phyloP scores from a whole-genome alignment of 2,797 vertebrate species.

The Typhlichthys eigenmanni region DNA sequence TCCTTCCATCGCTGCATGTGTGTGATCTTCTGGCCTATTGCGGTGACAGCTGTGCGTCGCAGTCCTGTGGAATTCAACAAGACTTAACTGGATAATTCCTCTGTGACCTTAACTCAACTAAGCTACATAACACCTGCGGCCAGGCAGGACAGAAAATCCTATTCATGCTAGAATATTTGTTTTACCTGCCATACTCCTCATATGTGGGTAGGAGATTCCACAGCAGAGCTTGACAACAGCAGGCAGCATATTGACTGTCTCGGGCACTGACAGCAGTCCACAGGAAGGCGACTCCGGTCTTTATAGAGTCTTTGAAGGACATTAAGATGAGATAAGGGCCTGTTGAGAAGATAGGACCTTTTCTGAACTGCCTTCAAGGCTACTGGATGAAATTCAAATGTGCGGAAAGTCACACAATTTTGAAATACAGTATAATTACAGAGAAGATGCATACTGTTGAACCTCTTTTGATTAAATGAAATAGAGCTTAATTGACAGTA shows the following conservation, averaged over 20 bases:
- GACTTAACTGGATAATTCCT: neutral
- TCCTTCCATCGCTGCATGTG: conserved; percentile 49
- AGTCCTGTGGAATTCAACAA: conserved; percentile 61
- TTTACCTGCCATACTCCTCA: conserved; percentile 77
- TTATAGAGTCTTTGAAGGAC: conserved; percentile 80
- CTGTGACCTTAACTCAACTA: neutral
- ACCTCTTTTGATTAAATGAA: too few relatives aligned
- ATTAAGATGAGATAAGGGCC: conserved; percentile 65
- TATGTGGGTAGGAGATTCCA: conserved; percentile 82
- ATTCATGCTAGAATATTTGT: neutral
- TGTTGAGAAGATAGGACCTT: conserved; percentile 57
- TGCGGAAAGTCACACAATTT: neutral
- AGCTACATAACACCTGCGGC: neutral
- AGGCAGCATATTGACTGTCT: conserved; percentile 71
- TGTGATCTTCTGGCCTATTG: conserved; percentile 69
- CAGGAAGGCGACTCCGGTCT: conserved; percentile 15
- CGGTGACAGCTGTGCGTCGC: conserved; percentile 67
- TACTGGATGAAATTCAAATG: neutral
- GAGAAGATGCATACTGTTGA: too few relatives aligned
- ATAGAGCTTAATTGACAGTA: too few relatives aligned
- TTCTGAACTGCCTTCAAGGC: conserved; percentile 62
- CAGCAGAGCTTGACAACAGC: conserved; percentile 85
- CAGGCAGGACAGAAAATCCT: neutral
- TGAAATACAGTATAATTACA: too few relatives aligned
- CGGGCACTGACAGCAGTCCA: conserved; percentile 43